Evolutionary conservation across 1,140 invertebrate species (phyloP), one percentile per base, ranked within the genome.

Genomic region (Lucilia cuprina): DNA sequence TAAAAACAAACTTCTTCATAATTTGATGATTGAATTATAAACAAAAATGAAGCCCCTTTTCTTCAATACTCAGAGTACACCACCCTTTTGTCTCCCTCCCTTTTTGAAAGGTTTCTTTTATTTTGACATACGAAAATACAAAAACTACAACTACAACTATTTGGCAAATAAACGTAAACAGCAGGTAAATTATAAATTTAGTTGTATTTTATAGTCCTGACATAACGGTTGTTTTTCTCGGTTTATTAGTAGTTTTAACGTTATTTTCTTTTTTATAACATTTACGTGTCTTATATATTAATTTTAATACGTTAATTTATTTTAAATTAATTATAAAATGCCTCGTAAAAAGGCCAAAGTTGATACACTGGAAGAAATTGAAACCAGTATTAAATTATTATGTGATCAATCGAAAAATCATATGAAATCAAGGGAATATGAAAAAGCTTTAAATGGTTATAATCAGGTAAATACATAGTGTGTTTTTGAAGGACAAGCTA

Each of bases 341-440:
- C 88, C 89, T 17, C 87, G 88, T 17, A 91, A 91, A 86, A 88
- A 89, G 55, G 90, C 89, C 17, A 93, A 93, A 85, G 89, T 88
- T 47, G 92, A 92, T 12, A 87, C 87, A 7, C 91, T 91, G 25
- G 92, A 93, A 77, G 91, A 92, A 21, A 89, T 92, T 41, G 93
- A 93, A 83, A 92, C 92, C 0, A 92, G 91, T 85, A 93, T 93
- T 25, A 94, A 95, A 87, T 86, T 93, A 19, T 90, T 93, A 83
- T 93, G 94, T 25, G 94, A 96, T 88, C 95, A 96, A 90, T 95
- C 95, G 21, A 92, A 93, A 1, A 94, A 93, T 84, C 94, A 96
- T 86, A 92, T 95, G 85, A 95, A 96, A 91, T 93, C 92, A 86
- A 94, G 94, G 14, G 94, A 95, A 87, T 94, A 95, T 84, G 91